These are phyloP conservation scores for Bergia sp. DNA, from an alignment of 92 coral and sea anemone species.

Conservation along the genomic window DNA sequence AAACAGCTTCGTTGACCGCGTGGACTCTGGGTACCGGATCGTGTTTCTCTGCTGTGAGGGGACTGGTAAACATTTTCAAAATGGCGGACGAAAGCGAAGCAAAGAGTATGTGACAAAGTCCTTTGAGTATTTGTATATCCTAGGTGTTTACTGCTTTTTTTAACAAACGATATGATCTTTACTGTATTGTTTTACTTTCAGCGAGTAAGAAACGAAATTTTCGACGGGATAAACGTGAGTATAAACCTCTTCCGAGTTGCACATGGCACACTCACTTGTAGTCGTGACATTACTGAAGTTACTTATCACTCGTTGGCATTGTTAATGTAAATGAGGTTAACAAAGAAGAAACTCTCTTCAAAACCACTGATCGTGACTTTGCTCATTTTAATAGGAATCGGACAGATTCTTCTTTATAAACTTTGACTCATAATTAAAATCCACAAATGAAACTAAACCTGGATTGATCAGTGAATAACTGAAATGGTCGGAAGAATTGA, in stretches of 20 bases:
- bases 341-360: too few relatives aligned
- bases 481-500: too few relatives aligned
- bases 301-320: not conserved
- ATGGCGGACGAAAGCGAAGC: constrained; percentile 7
- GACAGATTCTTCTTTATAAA: too few relatives aligned
- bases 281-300: not conserved
- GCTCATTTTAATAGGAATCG: too few relatives aligned
- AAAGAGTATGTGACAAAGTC: constrained; percentile 1
- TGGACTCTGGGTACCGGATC: not conserved
- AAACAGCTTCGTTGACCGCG: not conserved
- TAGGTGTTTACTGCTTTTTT: not conserved
- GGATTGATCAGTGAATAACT: too few relatives aligned
- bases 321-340: too few relatives aligned
- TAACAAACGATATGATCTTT: not conserved
- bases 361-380: too few relatives aligned
- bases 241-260: not conserved
- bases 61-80: not conserved
- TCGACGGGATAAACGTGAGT: constrained; percentile 95
- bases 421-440: too few relatives aligned
- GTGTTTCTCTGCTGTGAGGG: not conserved
- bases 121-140: not conserved
- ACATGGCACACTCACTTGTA: not conserved
- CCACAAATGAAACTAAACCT: too few relatives aligned
- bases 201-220: constrained; percentile 76
- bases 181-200: constrained; percentile 21